Percentiles rank a stretch among this genome's conserved stretches.
These are phyloP conservation scores for Oligia latruncula DNA, from an alignment of 2,888 invertebrate genomes.

Conservation along the genomic window DNA sequence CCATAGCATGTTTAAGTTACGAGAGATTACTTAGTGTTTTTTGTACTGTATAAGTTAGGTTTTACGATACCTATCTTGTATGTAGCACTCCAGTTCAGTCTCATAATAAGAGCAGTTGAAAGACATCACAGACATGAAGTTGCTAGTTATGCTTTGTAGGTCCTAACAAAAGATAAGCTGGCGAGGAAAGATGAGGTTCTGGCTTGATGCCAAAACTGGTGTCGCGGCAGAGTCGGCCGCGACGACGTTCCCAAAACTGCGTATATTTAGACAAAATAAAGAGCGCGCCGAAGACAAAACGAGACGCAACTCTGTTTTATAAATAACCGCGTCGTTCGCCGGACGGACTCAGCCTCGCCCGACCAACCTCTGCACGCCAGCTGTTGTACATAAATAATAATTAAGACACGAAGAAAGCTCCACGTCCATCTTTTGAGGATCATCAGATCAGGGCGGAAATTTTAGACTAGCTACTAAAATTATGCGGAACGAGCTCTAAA, in stretches of 20 bases:
- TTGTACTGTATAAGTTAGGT: neutral
- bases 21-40: neutral
- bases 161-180: slow-evolving; percentile 81
- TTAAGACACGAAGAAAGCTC: slow-evolving; percentile 88
- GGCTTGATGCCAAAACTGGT: slow-evolving; percentile 84
- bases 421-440: slow-evolving; percentile 73
- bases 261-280: slow-evolving; percentile 91
- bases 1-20: slow-evolving; percentile 25
- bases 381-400: slow-evolving; percentile 90
- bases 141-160: slow-evolving; percentile 65
- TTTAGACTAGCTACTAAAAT: slow-evolving; percentile 15
- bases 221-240: slow-evolving; percentile 86
- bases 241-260: slow-evolving; percentile 90
- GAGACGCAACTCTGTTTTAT: slow-evolving; percentile 90
- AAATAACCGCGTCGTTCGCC: slow-evolving; percentile 89
- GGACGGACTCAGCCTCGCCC: slow-evolving; percentile 86
- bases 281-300: slow-evolving; percentile 90
- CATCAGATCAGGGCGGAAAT: slow-evolving; percentile 55
- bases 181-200: slow-evolving; percentile 83
- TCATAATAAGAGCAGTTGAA: slow-evolving; percentile 19
- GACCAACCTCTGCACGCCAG: slow-evolving; percentile 88
- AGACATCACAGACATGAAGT: slow-evolving; percentile 19
- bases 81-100: slow-evolving; percentile 1
- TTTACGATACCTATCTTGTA: slow-evolving; percentile 7
- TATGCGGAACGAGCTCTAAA: slow-evolving; percentile 44